Base-by-base conservation (phyloP, 1,140 invertebrate genomes). In the Glossosoma conforme region DNA sequence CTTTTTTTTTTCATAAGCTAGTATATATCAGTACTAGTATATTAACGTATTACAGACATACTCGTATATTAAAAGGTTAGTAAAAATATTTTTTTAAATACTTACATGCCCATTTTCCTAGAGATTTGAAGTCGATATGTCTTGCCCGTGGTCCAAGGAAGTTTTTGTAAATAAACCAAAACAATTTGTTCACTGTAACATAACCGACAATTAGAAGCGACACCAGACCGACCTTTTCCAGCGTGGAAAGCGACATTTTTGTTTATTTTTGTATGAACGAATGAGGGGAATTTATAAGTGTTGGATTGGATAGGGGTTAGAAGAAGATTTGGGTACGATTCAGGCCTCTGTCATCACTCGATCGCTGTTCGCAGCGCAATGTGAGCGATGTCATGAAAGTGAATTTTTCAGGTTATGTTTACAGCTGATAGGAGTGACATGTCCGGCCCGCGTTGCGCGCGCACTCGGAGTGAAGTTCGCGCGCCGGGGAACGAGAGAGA, bases 61-160 rank as follows among this genome's bases (percentile, higher is more conserved):
- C n/a, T n/a, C n/a, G n/a, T n/a, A n/a, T n/a, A n/a, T n/a, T n/a
- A n/a, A n/a, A n/a, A n/a, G n/a, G n/a, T n/a, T n/a, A n/a, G n/a
- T n/a, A n/a, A n/a, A n/a, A n/a, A n/a, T n/a, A n/a, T n/a, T n/a
- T n/a, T n/a, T n/a, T n/a, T 25, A 4, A 19, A 30, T 38, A 58
- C 55, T 58, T 22, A 58, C 55, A 35, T 45, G 55, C 55, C 55
- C 55, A 58, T 33, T 53, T 13, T 35, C 55, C 55, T 14, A 58
- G 36, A 10, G 32, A 28, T 22, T 58, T 58, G 46, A 53, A 58
- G 28, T 58, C 32, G 13, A 58, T 42, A 18, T 35, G 53, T 37
- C 55, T 58, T 2, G 55, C 50, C 14, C 41, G 18, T 8, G 50
- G 55, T 19, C 38, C 46, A n/a, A 58, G 18, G 43, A 45, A 58